phyloP scores from a whole-genome alignment of 2,113 vertebrate genomes.

The Acanthochromis polyacanthus region DNA sequence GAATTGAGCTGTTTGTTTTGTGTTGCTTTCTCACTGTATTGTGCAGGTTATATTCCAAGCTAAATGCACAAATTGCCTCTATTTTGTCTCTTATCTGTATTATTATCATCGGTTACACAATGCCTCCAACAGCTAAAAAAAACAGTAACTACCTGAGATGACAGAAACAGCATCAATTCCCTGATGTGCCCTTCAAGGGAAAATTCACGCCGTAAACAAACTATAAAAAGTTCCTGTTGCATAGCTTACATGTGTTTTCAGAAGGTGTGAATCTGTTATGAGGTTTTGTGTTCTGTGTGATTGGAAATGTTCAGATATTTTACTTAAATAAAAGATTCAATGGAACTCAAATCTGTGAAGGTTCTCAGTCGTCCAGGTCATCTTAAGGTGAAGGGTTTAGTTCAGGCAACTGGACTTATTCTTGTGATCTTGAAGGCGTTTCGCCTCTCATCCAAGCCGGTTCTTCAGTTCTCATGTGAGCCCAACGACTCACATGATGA shows the following conservation, averaged over 20 bases:
- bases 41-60: not conserved
- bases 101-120: no score
- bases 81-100: not conserved
- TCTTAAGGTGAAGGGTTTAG: no score
- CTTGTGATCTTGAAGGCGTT: no score
- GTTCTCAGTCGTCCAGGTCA: no score
- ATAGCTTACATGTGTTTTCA: not conserved
- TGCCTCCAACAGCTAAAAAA: not conserved
- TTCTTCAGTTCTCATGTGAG: no score
- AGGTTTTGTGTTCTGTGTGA: not conserved
- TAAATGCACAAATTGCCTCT: no score
- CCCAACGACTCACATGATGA: no score
- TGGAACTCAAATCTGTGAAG: no score
- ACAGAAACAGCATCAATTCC: conserved; percentile 14
- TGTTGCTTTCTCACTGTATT: not conserved
- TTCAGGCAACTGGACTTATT: no score
- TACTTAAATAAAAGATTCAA: no score
- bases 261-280: conserved; percentile 3
- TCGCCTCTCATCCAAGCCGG: no score
- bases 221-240: conserved; percentile 16
- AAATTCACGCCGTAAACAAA: conserved; percentile 31
- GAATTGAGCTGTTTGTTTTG: not conserved
- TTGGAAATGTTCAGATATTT: no score
- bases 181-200: conserved; percentile 18
- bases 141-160: conserved; percentile 13